Evolutionary conservation across 2,888 invertebrate genomes (phyloP).

Genomic region (Epinotia nisella): DNA sequence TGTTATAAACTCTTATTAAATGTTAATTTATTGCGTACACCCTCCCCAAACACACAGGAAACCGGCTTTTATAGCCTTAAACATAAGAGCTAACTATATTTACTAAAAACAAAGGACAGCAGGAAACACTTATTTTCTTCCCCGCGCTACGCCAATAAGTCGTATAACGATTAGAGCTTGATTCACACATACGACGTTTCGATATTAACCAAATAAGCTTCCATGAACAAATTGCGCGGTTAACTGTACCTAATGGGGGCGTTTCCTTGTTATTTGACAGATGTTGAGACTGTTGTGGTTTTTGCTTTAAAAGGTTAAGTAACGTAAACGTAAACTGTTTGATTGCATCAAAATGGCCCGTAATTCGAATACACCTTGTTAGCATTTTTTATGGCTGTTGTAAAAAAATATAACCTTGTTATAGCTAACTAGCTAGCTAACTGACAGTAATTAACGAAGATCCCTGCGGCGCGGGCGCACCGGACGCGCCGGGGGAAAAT

Average conservation of each 20-base stretch:
- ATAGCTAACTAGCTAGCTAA: slow-evolving; percentile 1
- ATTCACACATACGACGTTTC: not conserved
- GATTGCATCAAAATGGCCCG: slow-evolving; percentile 34
- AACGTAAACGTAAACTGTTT: slow-evolving; percentile 41
- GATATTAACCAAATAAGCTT: not conserved
- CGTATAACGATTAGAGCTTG: not conserved
- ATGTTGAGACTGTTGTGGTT: slow-evolving; percentile 55
- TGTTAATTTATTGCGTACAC: slow-evolving; percentile 68
- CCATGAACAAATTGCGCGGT: not conserved
- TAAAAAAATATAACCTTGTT: slow-evolving; percentile 26
- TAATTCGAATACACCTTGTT: slow-evolving; percentile 41
- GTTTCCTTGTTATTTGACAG: slow-evolving; percentile 58
- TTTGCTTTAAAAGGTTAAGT: slow-evolving; percentile 45
- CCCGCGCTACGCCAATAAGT: not conserved
- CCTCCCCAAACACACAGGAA: not conserved
- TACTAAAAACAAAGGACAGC: not conserved
- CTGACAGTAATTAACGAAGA: slow-evolving; percentile 7
- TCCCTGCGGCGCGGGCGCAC: not conserved
- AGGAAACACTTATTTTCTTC: not conserved
- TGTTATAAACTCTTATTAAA: slow-evolving; percentile 63
- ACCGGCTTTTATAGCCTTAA: not conserved
- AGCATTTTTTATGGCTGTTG: slow-evolving; percentile 11
- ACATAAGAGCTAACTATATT: not conserved
- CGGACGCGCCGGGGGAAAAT: not conserved
- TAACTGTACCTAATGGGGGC: slow-evolving; percentile 14